These are phyloP conservation scores for Drosophila tropicalis DNA, from an alignment of 1,140 invertebrate species.

Conservation along the genomic window DNA sequence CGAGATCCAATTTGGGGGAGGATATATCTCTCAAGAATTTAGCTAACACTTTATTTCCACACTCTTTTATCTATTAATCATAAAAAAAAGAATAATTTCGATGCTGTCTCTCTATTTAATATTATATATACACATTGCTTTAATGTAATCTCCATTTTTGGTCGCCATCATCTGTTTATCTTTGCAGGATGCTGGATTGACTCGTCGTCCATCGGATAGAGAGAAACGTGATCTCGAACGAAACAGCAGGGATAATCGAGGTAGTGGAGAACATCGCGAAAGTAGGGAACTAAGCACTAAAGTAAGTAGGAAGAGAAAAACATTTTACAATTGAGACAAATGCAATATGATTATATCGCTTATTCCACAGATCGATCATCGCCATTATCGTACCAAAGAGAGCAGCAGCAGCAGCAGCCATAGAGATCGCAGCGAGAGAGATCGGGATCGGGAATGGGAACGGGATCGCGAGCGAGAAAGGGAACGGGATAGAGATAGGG, in stretches of 20 bases:
- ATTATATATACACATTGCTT: conserved; percentile 17
- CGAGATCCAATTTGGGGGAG: not conserved
- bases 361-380: conserved; percentile 37
- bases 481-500: conserved; percentile 34
- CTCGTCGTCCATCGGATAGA: conserved; percentile 42
- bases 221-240: conserved; percentile 46
- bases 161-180: conserved; percentile 38
- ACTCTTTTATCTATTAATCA: conserved; percentile 1
- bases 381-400: conserved; percentile 60
- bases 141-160: conserved; percentile 31
- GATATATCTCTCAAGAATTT: not conserved
- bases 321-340: too few species aligned
- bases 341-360: too few species aligned
- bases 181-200: conserved; percentile 49
- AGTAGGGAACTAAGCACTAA: conserved; percentile 38
- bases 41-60: not conserved
- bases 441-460: conserved; percentile 41
- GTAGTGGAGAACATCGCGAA: not conserved
- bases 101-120: conserved; percentile 8
- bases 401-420: conserved; percentile 36
- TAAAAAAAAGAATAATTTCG: not conserved
- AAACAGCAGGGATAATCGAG: conserved; percentile 11
- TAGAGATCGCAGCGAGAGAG: conserved; percentile 54
- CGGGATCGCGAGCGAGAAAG: conserved; percentile 28
- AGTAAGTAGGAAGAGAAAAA: conserved; percentile 22